Conservation (phyloP, 2,113 vertebrate genomes). For the Hemiprocne comata region DNA sequence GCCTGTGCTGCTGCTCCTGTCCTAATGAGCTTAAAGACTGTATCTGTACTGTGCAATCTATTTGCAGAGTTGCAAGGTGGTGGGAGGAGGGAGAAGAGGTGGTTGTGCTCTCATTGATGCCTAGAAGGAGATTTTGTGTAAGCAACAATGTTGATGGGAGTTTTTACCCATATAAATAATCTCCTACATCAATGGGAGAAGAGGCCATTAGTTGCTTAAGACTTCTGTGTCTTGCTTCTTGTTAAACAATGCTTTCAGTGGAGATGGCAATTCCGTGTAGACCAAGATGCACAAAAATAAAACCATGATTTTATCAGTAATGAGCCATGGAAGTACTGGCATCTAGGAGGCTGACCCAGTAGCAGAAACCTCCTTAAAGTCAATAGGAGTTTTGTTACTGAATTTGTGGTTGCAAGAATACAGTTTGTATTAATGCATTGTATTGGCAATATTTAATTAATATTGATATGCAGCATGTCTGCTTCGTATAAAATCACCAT, state of each 20-base stretch:
- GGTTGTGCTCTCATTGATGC: constrained; percentile 18
- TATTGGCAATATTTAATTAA: neutral
- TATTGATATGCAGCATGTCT: neutral
- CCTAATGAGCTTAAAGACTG: neutral
- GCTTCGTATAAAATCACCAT: neutral
- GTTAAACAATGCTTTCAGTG: neutral
- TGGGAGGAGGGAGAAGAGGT: neutral
- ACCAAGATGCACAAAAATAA: constrained; percentile 32
- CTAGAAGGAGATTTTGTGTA: neutral
- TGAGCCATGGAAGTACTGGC: neutral
- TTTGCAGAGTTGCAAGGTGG: neutral
- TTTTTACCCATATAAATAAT: constrained; percentile 30
- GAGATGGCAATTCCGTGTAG: constrained; percentile 63
- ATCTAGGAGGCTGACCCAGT: neutral
- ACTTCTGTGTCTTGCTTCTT: neutral
- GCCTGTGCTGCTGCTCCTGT: constrained; percentile 19
- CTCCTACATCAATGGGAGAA: constrained; percentile 6
- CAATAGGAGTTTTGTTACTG: neutral
- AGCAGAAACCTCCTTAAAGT: neutral
- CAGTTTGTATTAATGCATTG: neutral
- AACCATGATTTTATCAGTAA: neutral
- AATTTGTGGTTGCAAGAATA: neutral
- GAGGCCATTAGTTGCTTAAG: neutral
- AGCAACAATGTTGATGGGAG: neutral
- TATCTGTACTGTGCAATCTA: neutral